These are phyloP conservation scores for Macrobrachium rosenbergii DNA, from an alignment of 1,140 invertebrate genomes.

Conservation along the genomic window DNA sequence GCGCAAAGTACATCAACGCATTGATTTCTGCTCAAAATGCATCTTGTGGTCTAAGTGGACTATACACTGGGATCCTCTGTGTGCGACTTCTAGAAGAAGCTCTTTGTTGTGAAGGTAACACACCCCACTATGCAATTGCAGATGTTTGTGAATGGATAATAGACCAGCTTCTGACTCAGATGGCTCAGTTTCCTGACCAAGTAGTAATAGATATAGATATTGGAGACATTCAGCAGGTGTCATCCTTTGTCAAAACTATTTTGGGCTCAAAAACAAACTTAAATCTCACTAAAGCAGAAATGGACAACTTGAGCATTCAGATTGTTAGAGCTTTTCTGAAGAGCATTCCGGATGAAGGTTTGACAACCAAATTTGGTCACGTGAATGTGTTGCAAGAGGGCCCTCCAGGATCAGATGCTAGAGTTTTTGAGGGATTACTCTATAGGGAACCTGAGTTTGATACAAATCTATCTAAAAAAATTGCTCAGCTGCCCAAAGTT, in stretches of 20 bases:
- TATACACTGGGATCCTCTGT: conserved; percentile 51
- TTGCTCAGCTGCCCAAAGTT: neutral
- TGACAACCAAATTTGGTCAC: conserved; percentile 41
- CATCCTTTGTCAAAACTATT: conserved; percentile 53
- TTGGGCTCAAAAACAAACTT: conserved; percentile 37
- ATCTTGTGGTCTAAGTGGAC: conserved; percentile 52
- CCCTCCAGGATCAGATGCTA: conserved; percentile 2
- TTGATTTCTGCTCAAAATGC: conserved; percentile 53
- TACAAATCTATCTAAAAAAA: conserved; percentile 13
- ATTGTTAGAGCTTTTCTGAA: conserved; percentile 53
- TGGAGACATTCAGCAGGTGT: conserved; percentile 51
- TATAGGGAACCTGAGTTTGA: conserved; percentile 44
- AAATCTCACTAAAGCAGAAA: conserved; percentile 7
- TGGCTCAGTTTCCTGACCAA: conserved; percentile 33
- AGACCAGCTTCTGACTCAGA: conserved; percentile 22
- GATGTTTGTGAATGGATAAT: conserved; percentile 44
- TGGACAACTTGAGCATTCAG: conserved; percentile 32
- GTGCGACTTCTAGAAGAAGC: conserved; percentile 50
- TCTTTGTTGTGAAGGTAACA: conserved; percentile 41
- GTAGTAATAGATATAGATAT: conserved; percentile 53
- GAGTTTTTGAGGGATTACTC: conserved; percentile 45
- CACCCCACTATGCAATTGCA: conserved; percentile 20
- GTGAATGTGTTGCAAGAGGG: conserved; percentile 34
- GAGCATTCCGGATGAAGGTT: conserved; percentile 49
- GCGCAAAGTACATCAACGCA: conserved; percentile 54